Evolutionary conservation across 2,888 invertebrate species (phyloP).

Genomic region (Drosophila hawaiiensis): DNA sequence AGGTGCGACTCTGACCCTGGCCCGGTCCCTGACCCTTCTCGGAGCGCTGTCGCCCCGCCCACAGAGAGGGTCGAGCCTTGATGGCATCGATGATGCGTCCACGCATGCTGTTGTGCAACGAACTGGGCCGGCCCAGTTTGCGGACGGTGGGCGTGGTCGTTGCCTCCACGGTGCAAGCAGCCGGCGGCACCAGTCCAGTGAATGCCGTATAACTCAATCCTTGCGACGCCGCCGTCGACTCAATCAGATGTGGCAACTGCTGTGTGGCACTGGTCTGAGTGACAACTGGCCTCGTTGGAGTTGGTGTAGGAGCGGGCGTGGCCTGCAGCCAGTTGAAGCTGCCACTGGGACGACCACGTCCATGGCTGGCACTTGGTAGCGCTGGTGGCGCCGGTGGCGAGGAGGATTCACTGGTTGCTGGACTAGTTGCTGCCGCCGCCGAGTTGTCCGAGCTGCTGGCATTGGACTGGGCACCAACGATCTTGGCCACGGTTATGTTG

Average conservation of each 20-base stretch:
- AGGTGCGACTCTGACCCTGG: slow-evolving; percentile 82
- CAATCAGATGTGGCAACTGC: slow-evolving; percentile 59
- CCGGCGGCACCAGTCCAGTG: slow-evolving; percentile 82
- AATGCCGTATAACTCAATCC: slow-evolving; percentile 74
- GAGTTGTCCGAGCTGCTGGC: slow-evolving; percentile 25
- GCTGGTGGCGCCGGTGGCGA: slow-evolving; percentile 45
- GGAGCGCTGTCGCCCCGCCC: slow-evolving; percentile 80
- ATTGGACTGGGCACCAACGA: slow-evolving; percentile 74
- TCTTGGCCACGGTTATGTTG: slow-evolving; percentile 82
- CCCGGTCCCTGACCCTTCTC: slow-evolving; percentile 82
- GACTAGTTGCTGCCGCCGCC: slow-evolving; percentile 4
- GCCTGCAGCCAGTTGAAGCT: slow-evolving; percentile 81
- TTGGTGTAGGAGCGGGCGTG: slow-evolving; percentile 26
- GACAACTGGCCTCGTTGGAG: slow-evolving; percentile 4
- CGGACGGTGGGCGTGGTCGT: slow-evolving; percentile 76
- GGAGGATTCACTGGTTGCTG: slow-evolving; percentile 18
- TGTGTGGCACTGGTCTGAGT: slow-evolving; percentile 14
- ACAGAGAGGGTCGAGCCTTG: slow-evolving; percentile 79
- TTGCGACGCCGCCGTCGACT: slow-evolving; percentile 38
- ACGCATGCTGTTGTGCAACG: slow-evolving; percentile 83
- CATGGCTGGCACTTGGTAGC: slow-evolving; percentile 69
- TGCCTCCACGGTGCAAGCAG: slow-evolving; percentile 78
- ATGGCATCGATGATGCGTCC: slow-evolving; percentile 83
- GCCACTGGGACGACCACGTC: slow-evolving; percentile 82
- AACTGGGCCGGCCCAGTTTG: slow-evolving; percentile 81